Base-by-base conservation (phyloP, 2,797 vertebrate genomes). In the Mormyrops boulengeri region DNA sequence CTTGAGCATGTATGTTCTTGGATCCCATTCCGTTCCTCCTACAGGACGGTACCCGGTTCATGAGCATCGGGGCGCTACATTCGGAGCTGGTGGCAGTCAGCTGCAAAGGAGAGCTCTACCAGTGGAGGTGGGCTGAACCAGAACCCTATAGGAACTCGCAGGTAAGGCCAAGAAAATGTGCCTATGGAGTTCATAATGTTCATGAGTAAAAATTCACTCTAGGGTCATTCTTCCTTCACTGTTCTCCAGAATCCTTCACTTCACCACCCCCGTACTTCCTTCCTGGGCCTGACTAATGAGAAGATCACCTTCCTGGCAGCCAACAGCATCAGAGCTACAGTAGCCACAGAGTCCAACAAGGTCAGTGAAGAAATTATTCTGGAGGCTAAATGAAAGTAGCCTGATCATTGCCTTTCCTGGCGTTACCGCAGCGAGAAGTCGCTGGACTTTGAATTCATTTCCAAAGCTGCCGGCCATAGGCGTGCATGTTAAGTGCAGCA, bases 241-340 rank as follows among this genome's bases (percentile, higher is more conserved):
- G 17, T 38, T 82, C 41, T 89, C 89, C 94, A 99, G 99, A 99
- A 99, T 96, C 97, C 97, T 93, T 97, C 98, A 1, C 94, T 99
- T 57, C 99, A 99, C 96, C 99, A 99, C 95, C 99, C 99, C 89
- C 97, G 99, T 92, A 97, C 97, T 88, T 96, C 98, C 90, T 98
- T 98, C 94, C 94, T 99, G 94, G 98, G 98, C 88, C 93, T 99
- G 93, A 95, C 95, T 93, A 99, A 97, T 93, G 98, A 99, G 94
- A 99, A 98, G 95, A 98, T 99, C 93, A 98, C 98, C 47, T 97
- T 99, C 1, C 95, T 99, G 92, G 99, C 99, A 93, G 98, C 99
- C 92, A 99, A 99, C 92, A 98, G 98, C 94, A 99, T 99, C 94
- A 96, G 99, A 96, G 99, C 99, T 91, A 99, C 98, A 90, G 97